Conservation (phyloP, 2,113 vertebrate species). For the Myiozetetes cayanensis region DNA sequence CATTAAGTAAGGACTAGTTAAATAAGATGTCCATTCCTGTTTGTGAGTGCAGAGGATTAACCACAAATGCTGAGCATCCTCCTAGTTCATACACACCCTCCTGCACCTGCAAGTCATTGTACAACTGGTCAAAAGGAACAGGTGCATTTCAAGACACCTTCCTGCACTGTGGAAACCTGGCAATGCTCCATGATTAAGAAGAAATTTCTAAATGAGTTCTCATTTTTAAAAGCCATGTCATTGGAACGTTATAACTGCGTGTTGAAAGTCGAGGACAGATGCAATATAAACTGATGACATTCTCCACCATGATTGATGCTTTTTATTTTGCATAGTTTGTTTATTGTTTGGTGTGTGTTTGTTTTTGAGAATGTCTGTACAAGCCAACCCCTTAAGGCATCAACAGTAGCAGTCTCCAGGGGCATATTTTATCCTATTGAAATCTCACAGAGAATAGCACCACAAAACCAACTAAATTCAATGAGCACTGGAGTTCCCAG, state of each 20-base stretch:
- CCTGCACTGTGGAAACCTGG: background rate
- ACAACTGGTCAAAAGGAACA: background rate
- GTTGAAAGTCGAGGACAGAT: constrained; percentile 18
- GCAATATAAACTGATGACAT: background rate
- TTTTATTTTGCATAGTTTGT: constrained; percentile 32
- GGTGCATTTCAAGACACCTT: background rate
- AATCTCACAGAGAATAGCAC: background rate
- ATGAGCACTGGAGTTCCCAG: background rate
- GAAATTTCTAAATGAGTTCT: background rate
- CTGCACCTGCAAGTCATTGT: background rate
- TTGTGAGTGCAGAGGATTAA: background rate
- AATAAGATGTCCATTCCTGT: background rate
- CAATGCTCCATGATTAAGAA: background rate
- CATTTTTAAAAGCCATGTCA: background rate
- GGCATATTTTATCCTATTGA: background rate
- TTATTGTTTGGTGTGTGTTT: constrained; percentile 30
- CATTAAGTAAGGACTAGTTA: background rate
- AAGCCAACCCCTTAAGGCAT: constrained; percentile 18
- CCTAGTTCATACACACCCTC: background rate
- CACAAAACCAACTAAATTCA: background rate
- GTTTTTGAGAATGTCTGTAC: background rate
- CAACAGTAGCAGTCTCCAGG: background rate
- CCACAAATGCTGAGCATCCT: background rate
- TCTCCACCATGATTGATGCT: background rate
- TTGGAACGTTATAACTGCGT: background rate